These are phyloP conservation scores for Lasioglossum vierecki DNA, from an alignment of 2,888 invertebrate species.

Conservation along the genomic window DNA sequence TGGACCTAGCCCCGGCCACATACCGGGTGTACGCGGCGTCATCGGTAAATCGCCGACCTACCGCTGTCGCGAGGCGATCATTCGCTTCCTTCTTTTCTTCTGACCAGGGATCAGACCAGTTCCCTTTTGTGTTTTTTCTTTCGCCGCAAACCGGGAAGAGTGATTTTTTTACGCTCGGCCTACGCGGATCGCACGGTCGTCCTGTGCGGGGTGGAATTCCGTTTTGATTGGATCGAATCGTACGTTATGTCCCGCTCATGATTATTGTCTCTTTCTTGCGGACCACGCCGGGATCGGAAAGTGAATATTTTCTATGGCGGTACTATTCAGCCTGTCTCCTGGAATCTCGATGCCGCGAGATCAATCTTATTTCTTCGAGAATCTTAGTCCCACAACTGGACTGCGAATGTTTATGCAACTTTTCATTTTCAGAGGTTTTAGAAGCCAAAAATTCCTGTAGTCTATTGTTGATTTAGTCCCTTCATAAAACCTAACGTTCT, in stretches of 20 bases:
- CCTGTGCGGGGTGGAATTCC: constrained; percentile 8
- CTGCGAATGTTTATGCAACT: too few species aligned
- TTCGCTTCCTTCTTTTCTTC: constrained; percentile 15
- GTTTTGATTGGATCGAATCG: constrained; percentile 7
- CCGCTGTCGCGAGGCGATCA: constrained; percentile 23
- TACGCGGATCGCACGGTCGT: background rate
- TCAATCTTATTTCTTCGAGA: background rate
- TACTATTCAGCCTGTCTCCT: background rate
- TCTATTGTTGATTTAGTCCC: too few species aligned
- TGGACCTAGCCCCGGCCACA: constrained; percentile 58
- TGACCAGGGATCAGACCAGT: constrained; percentile 5
- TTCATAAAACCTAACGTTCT: too few species aligned
- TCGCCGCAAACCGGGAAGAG: background rate
- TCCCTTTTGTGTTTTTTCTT: constrained; percentile 16
- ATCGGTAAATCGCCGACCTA: constrained; percentile 60
- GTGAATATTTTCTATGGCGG: constrained; percentile 6
- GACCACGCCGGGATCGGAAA: background rate
- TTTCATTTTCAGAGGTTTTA: too few species aligned
- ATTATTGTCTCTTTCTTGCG: background rate
- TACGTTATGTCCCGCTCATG: background rate
- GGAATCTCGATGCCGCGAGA: background rate
- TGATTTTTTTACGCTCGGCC: background rate
- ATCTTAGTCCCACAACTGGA: background rate
- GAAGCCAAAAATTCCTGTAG: too few species aligned
- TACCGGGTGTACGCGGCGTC: constrained; percentile 63